These are phyloP conservation scores for Chloroclystis v-ata DNA, from an alignment of 2,888 invertebrate genomes.

Conservation along the genomic window DNA sequence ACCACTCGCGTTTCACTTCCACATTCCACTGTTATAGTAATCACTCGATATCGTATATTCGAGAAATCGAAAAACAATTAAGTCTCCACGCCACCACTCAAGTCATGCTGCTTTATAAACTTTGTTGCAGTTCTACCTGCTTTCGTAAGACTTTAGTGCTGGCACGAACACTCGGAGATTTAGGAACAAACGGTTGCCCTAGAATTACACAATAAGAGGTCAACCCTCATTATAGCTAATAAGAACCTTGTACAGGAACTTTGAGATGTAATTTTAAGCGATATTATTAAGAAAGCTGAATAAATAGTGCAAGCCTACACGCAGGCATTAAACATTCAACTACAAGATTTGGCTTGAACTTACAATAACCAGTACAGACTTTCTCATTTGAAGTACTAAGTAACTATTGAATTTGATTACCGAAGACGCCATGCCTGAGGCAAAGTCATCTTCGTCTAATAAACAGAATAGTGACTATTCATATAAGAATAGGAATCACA, in stretches of 20 bases:
- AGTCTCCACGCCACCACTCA: too few relatives aligned
- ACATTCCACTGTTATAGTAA: constrained; percentile 3
- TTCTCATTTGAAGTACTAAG: too few relatives aligned
- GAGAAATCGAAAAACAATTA: constrained; percentile 4
- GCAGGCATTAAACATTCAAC: too few relatives aligned
- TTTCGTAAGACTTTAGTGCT: too few relatives aligned
- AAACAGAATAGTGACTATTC: background rate
- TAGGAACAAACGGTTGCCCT: constrained; percentile 32
- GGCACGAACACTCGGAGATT: constrained; percentile 4
- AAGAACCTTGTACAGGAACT: constrained; percentile 28
- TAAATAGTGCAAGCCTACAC: constrained; percentile 10
- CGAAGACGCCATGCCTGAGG: background rate
- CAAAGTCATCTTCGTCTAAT: background rate
- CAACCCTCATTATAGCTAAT: constrained; percentile 23
- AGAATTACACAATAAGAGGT: constrained; percentile 27
- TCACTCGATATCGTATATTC: constrained; percentile 15
- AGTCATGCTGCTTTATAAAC: too few relatives aligned
- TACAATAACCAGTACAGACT: too few relatives aligned
- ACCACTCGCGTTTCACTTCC: background rate
- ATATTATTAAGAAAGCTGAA: constrained; percentile 24
- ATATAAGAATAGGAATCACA: too few relatives aligned
- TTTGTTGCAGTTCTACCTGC: too few relatives aligned
- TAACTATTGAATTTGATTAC: too few relatives aligned
- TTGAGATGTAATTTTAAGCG: constrained; percentile 38
- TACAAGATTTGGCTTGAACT: too few relatives aligned